A percentile compares a stretch with the other conserved stretches of the same genome.
These are phyloP conservation scores for Cyphomyrus discorhynchus DNA, from an alignment of 2,113 vertebrate genomes.

Conservation along the genomic window DNA sequence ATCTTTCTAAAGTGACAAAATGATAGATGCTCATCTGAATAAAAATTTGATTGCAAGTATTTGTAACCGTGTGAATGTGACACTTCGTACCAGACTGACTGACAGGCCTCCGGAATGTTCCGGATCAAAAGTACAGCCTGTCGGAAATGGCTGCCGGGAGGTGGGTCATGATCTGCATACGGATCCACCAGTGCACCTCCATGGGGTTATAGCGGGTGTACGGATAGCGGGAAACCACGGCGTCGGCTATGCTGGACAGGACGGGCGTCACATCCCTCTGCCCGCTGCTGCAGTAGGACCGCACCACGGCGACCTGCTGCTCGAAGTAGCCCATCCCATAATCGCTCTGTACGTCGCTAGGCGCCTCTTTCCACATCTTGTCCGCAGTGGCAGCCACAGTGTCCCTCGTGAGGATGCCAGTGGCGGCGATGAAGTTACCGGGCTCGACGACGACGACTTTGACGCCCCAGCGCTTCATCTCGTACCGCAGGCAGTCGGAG, in stretches of 20 bases:
- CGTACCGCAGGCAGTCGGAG: constrained; percentile 76
- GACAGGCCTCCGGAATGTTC: neutral
- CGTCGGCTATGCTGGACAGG: constrained; percentile 63
- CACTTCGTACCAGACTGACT: neutral
- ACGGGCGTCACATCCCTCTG: constrained; percentile 57
- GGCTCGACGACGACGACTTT: constrained; percentile 70
- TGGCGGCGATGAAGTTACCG: constrained; percentile 73
- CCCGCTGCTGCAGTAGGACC: constrained; percentile 63
- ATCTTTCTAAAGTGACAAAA: neutral
- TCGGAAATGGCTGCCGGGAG: constrained; percentile 69
- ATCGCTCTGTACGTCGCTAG: constrained; percentile 54
- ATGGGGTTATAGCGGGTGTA: constrained; percentile 69
- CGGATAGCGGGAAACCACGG: constrained; percentile 58
- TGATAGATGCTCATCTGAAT: neutral
- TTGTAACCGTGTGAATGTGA: neutral
- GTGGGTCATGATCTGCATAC: constrained; percentile 68
- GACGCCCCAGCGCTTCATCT: constrained; percentile 79
- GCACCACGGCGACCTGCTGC: constrained; percentile 57
- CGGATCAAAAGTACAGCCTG: constrained; percentile 61
- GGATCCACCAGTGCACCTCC: constrained; percentile 73
- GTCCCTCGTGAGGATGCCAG: constrained; percentile 62
- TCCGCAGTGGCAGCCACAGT: constrained; percentile 52
- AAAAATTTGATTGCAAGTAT: neutral
- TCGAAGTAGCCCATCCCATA: constrained; percentile 67
- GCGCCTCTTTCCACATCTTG: constrained; percentile 66